These are phyloP conservation scores for Tribolium castaneum DNA, from an alignment of 1,140 invertebrate genomes.

Conservation along the genomic window DNA sequence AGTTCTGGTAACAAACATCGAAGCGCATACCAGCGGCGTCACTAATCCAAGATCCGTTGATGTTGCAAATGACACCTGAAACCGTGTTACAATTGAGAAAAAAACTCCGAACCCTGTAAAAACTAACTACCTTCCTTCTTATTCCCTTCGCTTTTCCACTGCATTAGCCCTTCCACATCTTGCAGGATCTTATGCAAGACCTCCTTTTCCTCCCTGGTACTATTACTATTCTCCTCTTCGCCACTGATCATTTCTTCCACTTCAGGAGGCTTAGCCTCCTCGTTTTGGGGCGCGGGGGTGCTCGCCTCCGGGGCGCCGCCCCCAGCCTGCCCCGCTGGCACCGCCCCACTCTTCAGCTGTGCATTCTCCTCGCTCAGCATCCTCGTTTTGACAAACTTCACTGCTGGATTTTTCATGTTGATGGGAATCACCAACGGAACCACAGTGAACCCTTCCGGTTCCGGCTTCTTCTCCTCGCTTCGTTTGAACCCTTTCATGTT, in stretches of 20 bases:
- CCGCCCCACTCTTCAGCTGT: too few relatives aligned
- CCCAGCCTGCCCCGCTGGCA: conserved; percentile 4
- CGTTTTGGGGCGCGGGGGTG: not conserved
- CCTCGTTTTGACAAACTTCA: not conserved
- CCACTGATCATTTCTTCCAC: conserved; percentile 14
- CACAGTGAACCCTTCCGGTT: conserved; percentile 45
- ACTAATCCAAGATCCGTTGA: conserved; percentile 57
- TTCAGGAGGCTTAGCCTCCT: not conserved
- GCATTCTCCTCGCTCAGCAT: not conserved
- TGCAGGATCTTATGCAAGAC: conserved; percentile 50
- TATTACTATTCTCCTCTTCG: conserved; percentile 35
- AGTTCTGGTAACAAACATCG: conserved; percentile 42
- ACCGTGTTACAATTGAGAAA: too few relatives aligned
- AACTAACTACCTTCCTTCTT: conserved; percentile 41
- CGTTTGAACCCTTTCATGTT: conserved; percentile 39
- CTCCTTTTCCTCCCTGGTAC: conserved; percentile 33
- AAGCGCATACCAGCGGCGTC: conserved; percentile 55
- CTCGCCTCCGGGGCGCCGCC: not conserved
- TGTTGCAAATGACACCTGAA: conserved; percentile 51
- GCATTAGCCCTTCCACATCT: conserved; percentile 53
- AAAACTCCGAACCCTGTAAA: too few relatives aligned
- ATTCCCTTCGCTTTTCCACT: conserved; percentile 37
- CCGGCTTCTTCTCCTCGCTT: not conserved
- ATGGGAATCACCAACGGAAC: conserved; percentile 51
- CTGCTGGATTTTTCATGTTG: conserved; percentile 28